Conservation (phyloP, 2,113 vertebrate genomes). For the Cinclus mexicanus region DNA sequence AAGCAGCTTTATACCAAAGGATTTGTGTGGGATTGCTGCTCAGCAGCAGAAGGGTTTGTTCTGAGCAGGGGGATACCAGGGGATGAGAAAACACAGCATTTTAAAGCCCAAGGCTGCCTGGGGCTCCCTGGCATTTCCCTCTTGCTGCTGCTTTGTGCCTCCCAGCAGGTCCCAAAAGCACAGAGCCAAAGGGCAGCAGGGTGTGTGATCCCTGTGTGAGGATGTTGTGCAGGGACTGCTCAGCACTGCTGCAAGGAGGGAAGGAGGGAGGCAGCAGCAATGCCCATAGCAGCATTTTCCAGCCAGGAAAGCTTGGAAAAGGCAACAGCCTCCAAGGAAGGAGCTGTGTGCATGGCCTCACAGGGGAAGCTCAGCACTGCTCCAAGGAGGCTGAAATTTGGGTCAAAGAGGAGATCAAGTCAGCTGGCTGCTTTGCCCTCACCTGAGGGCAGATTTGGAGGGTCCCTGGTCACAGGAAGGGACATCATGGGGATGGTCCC, state of each 20-base stretch:
- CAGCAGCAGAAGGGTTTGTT: neutral
- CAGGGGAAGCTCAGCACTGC: neutral
- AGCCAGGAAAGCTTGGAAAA: neutral
- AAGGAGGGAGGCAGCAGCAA: neutral
- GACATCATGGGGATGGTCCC: neutral
- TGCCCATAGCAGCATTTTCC: fast-evolving
- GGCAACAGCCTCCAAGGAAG: neutral
- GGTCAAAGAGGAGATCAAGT: neutral
- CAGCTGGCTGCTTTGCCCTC: neutral
- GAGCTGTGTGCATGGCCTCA: fast-evolving
- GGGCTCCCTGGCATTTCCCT: neutral
- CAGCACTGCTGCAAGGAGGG: neutral
- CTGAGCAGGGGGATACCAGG: neutral
- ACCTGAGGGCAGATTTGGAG: neutral
- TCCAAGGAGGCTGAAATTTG: neutral
- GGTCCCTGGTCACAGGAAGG: fast-evolving
- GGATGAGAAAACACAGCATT: neutral
- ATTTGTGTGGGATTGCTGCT: neutral
- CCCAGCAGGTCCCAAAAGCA: neutral
- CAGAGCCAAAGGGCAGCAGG: neutral
- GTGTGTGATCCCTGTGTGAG: neutral
- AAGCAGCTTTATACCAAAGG: neutral
- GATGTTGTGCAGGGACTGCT: neutral
- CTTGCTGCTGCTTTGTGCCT: neutral
- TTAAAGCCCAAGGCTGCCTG: neutral